Evolutionary conservation across 2,797 vertebrate species (phyloP).

Genomic region (Sternotherus odoratus): DNA sequence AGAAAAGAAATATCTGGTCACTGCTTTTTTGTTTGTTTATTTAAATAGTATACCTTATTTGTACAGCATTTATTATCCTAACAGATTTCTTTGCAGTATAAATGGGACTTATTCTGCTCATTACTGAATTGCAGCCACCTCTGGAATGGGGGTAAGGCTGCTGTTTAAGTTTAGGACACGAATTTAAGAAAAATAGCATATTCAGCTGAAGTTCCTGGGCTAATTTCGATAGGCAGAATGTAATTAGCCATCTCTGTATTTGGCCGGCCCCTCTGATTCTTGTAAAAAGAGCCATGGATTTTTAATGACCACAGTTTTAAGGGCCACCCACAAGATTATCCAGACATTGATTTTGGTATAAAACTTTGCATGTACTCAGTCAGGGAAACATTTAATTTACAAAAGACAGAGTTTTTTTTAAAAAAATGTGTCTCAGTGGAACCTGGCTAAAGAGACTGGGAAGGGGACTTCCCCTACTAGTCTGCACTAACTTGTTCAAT

Average conservation of each 20-base stretch:
- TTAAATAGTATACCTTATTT: background rate
- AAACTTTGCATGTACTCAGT: background rate
- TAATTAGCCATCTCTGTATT: slow-evolving; percentile 44
- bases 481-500: slow-evolving; percentile 70
- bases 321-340: slow-evolving; percentile 33
- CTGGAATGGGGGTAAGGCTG: background rate
- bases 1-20: slow-evolving; percentile 19
- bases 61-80: slow-evolving; percentile 23
- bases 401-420: slow-evolving; percentile 24
- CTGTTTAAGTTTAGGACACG: slow-evolving; percentile 65
- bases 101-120: slow-evolving; percentile 20
- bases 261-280: slow-evolving; percentile 29
- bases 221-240: slow-evolving; percentile 62
- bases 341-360: background rate
- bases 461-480: slow-evolving; percentile 71
- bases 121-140: slow-evolving; percentile 51
- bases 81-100: background rate
- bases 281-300: slow-evolving; percentile 33
- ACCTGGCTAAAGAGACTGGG: slow-evolving; percentile 52
- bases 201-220: slow-evolving; percentile 64
- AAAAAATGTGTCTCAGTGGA: slow-evolving; percentile 63
- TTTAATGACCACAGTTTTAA: background rate
- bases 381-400: slow-evolving; percentile 56
- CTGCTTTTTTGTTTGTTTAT: slow-evolving; percentile 20
- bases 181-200: slow-evolving; percentile 61